phyloP scores from a whole-genome alignment of 2,888 invertebrate species.

The Mythimna impura region DNA sequence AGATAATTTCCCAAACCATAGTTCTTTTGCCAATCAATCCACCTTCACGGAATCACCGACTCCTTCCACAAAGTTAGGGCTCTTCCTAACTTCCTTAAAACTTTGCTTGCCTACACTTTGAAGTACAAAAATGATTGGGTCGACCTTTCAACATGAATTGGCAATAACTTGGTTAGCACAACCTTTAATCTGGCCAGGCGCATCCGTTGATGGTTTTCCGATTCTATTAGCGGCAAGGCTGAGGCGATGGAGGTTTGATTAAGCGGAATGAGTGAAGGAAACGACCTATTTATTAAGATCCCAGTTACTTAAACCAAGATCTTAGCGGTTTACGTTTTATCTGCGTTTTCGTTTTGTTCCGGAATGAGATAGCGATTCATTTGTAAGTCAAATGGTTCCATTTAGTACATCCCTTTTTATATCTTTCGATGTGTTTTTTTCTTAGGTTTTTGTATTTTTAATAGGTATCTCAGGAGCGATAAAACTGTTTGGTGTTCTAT shows the following conservation, averaged over 20 bases:
- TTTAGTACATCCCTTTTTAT: constrained; percentile 37
- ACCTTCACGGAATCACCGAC: constrained; percentile 33
- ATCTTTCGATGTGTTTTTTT: constrained; percentile 3
- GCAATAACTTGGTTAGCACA: constrained; percentile 75
- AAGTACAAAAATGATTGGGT: constrained; percentile 47
- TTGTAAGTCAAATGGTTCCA: constrained; percentile 49
- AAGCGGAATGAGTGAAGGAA: constrained; percentile 78
- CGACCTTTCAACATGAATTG: constrained; percentile 69
- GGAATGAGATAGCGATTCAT: constrained; percentile 34
- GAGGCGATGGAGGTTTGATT: constrained; percentile 76
- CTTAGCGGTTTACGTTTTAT: constrained; percentile 48
- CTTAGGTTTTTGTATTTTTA: not conserved
- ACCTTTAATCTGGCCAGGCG: constrained; percentile 79
- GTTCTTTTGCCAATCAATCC: no score
- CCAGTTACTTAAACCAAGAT: constrained; percentile 56
- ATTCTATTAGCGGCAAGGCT: constrained; percentile 85
- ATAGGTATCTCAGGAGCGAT: not conserved
- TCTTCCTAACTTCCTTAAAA: constrained; percentile 40
- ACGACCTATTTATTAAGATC: constrained; percentile 74
- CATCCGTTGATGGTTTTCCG: constrained; percentile 85
- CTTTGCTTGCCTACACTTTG: constrained; percentile 42
- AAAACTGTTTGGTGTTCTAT: not conserved
- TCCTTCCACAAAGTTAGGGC: constrained; percentile 46
- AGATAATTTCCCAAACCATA: no score
- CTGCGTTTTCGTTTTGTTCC: constrained; percentile 36